These are phyloP conservation scores for Pseudorhiza aurosa DNA, from an alignment of 30 jellyfish, hydroid and myxozoan genomes.

Conservation along the genomic window DNA sequence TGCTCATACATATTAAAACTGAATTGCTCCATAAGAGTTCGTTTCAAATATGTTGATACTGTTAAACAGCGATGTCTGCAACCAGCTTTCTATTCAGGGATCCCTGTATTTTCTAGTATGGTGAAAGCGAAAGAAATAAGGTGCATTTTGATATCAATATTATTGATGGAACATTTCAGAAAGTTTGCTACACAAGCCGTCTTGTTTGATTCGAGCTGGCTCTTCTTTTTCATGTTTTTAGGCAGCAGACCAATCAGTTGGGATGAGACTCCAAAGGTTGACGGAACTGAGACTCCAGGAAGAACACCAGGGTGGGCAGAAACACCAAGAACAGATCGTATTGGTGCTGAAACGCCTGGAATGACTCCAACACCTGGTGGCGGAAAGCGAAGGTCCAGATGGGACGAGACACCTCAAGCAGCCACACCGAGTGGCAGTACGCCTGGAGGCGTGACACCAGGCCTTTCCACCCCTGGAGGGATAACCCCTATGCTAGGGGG, in stretches of 20 bases:
- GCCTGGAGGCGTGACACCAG: constrained; percentile 86
- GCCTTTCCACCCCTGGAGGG: constrained; percentile 84
- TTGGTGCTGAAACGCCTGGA: constrained; percentile 98
- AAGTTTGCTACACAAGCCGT: too few relatives aligned
- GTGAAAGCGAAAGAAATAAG: too few relatives aligned
- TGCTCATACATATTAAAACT: too few relatives aligned
- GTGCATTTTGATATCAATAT: too few relatives aligned
- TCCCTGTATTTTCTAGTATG: too few relatives aligned
- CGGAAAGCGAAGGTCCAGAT: constrained; percentile 93
- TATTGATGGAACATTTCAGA: too few relatives aligned
- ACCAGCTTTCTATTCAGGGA: too few relatives aligned
- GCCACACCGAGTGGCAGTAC: constrained; percentile 94
- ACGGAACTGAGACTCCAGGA: constrained; percentile 96
- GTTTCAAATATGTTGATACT: too few relatives aligned
- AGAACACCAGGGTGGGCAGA: constrained; percentile 99
- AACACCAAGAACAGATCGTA: constrained; percentile 96
- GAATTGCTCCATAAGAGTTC: too few relatives aligned
- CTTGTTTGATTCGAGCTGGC: too few relatives aligned
- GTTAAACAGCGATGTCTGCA: too few relatives aligned
- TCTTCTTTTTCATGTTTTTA: constrained; percentile 1
- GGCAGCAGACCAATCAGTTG: constrained; percentile 95
- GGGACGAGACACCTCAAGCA: constrained; percentile 99
- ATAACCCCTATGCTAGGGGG: constrained; percentile 85
- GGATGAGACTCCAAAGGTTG: constrained; percentile 98
- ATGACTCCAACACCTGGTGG: constrained; percentile 99